Evolutionary conservation across 2,113 vertebrate species (phyloP).

Genomic region (Vicugna pacos): DNA sequence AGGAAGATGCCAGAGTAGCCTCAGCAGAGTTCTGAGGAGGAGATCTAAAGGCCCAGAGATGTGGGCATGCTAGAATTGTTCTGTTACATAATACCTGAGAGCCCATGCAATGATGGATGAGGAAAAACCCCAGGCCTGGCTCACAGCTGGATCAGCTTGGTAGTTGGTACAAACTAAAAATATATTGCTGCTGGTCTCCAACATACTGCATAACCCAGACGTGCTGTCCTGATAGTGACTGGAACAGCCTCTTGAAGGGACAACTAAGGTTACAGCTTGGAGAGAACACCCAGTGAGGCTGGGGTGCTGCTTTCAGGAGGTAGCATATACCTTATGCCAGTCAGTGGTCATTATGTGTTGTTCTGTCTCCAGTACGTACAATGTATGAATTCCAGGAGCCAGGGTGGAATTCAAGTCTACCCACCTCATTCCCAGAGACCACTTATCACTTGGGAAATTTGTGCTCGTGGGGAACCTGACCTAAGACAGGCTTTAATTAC

Average conservation of each 20-base stretch:
- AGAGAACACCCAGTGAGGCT: background rate
- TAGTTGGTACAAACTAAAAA: background rate
- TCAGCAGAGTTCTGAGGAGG: background rate
- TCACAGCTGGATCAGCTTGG: background rate
- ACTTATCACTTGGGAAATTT: background rate
- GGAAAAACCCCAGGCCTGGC: background rate
- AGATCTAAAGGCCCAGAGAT: background rate
- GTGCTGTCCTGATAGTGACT: background rate
- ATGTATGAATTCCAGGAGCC: background rate
- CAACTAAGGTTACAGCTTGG: background rate
- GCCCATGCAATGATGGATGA: background rate
- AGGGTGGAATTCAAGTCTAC: background rate
- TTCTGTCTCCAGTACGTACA: background rate
- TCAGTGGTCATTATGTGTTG: background rate
- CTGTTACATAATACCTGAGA: background rate
- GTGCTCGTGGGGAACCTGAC: background rate
- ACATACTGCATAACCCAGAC: background rate
- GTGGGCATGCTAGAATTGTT: background rate
- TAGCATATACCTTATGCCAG: background rate
- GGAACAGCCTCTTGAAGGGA: background rate
- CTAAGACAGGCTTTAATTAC: constrained; percentile 5
- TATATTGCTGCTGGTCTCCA: background rate
- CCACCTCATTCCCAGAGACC: background rate
- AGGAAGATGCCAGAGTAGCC: background rate
- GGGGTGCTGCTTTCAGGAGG: background rate